These are phyloP conservation scores for Cerceris ruficornis DNA, from an alignment of 2,888 invertebrate genomes.

Conservation along the genomic window DNA sequence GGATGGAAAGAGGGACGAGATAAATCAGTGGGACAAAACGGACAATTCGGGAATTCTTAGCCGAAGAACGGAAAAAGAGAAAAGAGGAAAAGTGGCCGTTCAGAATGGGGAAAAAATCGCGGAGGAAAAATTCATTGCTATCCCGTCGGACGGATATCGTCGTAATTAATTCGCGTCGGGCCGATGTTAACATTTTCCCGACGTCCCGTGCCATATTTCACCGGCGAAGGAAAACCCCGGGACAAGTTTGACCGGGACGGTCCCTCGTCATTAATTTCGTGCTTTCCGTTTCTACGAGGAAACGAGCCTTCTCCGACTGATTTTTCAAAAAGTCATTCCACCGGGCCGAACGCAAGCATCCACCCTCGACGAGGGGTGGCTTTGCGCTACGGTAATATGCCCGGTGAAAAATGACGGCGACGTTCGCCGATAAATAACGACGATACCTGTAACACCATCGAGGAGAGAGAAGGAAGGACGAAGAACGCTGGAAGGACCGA, in stretches of 20 bases:
- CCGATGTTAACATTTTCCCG: not conserved
- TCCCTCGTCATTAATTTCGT: conserved; percentile 42
- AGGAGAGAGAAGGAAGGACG: conserved; percentile 2
- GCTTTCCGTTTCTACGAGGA: conserved; percentile 16
- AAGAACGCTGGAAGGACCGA: not conserved
- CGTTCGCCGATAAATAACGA: conserved; percentile 53
- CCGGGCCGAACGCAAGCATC: conserved; percentile 9
- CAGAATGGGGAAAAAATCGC: too few species aligned
- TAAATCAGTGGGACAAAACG: too few species aligned
- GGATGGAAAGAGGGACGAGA: too few species aligned
- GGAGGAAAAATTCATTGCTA: not conserved
- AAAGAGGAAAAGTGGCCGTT: too few species aligned
- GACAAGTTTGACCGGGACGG: conserved; percentile 2
- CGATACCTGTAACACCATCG: conserved; percentile 27
- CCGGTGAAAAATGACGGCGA: conserved; percentile 56
- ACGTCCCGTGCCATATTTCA: not conserved
- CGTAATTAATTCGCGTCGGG: not conserved
- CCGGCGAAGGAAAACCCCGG: not conserved
- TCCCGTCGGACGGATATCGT: not conserved
- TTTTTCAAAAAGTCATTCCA: conserved; percentile 55
- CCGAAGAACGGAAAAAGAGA: too few species aligned
- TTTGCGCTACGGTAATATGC: conserved; percentile 36
- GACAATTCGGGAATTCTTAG: too few species aligned
- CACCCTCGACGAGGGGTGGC: not conserved
- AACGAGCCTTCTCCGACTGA: conserved; percentile 33